phyloP scores from a whole-genome alignment of 2,888 invertebrate species.

The Caenorhabditis wallacei region DNA sequence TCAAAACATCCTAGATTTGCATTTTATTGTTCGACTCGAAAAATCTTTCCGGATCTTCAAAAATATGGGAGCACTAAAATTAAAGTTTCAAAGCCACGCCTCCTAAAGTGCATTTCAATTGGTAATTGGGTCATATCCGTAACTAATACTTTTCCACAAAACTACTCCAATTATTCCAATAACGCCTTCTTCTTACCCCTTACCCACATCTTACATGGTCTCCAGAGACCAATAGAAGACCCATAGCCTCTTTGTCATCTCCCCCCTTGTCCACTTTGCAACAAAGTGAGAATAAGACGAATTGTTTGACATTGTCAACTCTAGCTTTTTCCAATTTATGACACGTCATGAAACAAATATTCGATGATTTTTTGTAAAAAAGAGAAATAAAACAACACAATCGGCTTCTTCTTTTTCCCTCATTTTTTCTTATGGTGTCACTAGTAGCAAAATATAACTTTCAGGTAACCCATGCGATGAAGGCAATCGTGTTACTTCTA shows the following conservation, averaged over 20 bases:
- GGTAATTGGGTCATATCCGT: constrained; percentile 67
- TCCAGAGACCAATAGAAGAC: constrained; percentile 49
- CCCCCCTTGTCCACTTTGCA: constrained; percentile 30
- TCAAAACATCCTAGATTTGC: constrained; percentile 26
- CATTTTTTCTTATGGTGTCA: constrained; percentile 1
- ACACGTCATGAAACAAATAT: constrained; percentile 32
- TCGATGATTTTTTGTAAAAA: not conserved
- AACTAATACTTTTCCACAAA: constrained; percentile 62
- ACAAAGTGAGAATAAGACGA: constrained; percentile 52
- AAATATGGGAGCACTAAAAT: constrained; percentile 5
- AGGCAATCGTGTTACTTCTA: constrained; percentile 2
- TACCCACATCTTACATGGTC: constrained; percentile 26
- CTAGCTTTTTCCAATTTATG: constrained; percentile 24
- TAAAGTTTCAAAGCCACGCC: not conserved
- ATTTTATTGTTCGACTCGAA: constrained; percentile 9
- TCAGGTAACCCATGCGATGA: constrained; percentile 60
- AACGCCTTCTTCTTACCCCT: constrained; percentile 34
- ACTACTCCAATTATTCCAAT: constrained; percentile 62
- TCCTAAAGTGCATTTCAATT: constrained; percentile 31
- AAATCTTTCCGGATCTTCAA: not conserved
- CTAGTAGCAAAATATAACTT: constrained; percentile 16
- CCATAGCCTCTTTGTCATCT: constrained; percentile 44
- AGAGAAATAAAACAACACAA: not conserved
- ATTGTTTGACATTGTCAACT: constrained; percentile 32
- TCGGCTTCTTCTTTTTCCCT: not conserved